phyloP scores from a whole-genome alignment of 2,888 invertebrate genomes.

The Diabrotica balteata region DNA sequence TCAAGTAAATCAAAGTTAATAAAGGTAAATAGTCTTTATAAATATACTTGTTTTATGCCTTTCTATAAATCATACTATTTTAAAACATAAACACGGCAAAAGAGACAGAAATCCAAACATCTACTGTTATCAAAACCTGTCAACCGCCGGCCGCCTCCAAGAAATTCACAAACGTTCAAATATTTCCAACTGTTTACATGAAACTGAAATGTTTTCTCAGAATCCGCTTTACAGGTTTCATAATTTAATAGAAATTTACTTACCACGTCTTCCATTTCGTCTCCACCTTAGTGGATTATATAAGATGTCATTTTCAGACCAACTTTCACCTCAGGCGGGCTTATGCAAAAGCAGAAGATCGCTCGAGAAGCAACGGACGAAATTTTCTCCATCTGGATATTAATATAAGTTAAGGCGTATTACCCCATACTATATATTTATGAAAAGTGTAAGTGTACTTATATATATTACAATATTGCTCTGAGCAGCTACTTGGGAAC shows the following conservation, averaged over 20 bases:
- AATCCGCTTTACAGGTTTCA: constrained; percentile 23
- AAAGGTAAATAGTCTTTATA: no score
- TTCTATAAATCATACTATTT: no score
- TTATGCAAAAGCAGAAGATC: constrained; percentile 24
- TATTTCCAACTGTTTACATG: constrained; percentile 6
- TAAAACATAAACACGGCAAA: no score
- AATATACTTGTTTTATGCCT: no score
- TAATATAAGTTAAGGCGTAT: constrained; percentile 21
- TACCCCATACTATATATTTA: no score
- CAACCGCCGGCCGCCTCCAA: no score
- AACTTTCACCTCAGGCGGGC: constrained; percentile 22
- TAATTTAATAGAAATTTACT: constrained; percentile 27
- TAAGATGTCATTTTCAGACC: constrained; percentile 25
- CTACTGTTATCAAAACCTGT: no score
- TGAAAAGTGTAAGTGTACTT: neutral
- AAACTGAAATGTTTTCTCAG: constrained; percentile 7
- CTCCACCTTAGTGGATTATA: constrained; percentile 19
- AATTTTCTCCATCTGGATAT: constrained; percentile 23
- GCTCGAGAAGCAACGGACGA: constrained; percentile 17
- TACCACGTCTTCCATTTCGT: neutral
- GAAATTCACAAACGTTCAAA: neutral
- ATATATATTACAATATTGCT: no score
- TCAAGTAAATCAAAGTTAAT: no score
- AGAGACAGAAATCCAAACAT: no score
- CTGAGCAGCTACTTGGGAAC: no score